Base-by-base conservation (phyloP, 2,797 vertebrate species). In the Gadopsis bispinosus region DNA sequence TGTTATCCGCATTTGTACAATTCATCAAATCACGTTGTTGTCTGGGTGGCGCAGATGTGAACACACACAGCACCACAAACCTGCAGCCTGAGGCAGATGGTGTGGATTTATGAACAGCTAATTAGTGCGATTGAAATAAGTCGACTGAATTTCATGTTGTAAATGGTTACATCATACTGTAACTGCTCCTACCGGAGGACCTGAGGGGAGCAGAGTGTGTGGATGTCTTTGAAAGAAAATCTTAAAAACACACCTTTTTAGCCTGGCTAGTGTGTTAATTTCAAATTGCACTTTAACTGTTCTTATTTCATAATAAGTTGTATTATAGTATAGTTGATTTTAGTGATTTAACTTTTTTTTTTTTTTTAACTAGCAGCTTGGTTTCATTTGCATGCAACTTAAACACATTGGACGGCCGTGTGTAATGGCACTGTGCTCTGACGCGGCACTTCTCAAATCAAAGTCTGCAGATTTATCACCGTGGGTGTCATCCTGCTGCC, bases 351-450 rank as follows among this genome's bases (percentile, higher is more conserved):
- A 37, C 37, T 37, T 9, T 37, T 37, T 26, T 26, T 26, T 26
- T 26, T 26, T 26, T 26, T 26, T 2, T 26, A 26, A 26, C 26
- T 26, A 19, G 56, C 63, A 78, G 63, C 43, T 48, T 45, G 35
- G 26, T 45, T 35, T 45, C 5, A 58, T 58, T 56, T 75, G 14
- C 74, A 48, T 35, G 45, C 66, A 35, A 67, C 73, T 66, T 65
- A 72, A 87, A 82, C 72, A 55, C 26, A 2, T 22, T 0, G 0
- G 2, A 20, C 1, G 0, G 41, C 14, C 14, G n/a, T 35, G 60
- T 19, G 37, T 16, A 3, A 29, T 2, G 41, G 19, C 63, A 48
- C 53, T 22, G 7, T 5, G 19, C 45, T 31, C 17, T 19, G 39
- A 62, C 16, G 50, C 56, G 17, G 19, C 66, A 29, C 29, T 56